phyloP scores from a whole-genome alignment of 2,797 vertebrate species.

The Syngnathus acus region DNA sequence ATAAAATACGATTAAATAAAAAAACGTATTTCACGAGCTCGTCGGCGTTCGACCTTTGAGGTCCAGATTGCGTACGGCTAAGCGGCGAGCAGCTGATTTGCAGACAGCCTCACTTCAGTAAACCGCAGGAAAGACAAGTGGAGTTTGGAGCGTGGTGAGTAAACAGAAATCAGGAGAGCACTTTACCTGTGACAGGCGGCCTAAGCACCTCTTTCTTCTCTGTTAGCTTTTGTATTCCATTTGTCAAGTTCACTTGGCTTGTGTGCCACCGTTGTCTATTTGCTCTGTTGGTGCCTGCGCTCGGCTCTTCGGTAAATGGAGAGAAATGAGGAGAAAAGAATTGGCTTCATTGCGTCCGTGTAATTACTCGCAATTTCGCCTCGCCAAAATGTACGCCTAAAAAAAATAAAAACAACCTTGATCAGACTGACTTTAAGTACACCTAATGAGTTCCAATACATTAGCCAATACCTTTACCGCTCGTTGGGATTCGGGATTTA shows the following conservation, averaged over 20 bases:
- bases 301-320: slow-evolving; percentile 54
- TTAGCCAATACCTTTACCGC: no score
- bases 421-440: not conserved
- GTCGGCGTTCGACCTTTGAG: not conserved
- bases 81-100: slow-evolving; percentile 59
- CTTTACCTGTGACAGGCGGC: slow-evolving; percentile 73
- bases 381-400: not conserved
- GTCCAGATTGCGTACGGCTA: not conserved
- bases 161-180: slow-evolving; percentile 73
- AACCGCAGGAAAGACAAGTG: slow-evolving; percentile 69
- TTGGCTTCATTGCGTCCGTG: not conserved
- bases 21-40: not conserved
- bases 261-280: slow-evolving; percentile 66
- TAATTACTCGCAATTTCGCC: slow-evolving; percentile 1
- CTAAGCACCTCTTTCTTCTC: slow-evolving; percentile 79
- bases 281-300: slow-evolving; percentile 59
- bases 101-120: slow-evolving; percentile 57
- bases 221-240: slow-evolving; percentile 76
- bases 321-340: slow-evolving; percentile 22
- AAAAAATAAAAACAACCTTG: not conserved
- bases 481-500: no score
- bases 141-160: slow-evolving; percentile 67
- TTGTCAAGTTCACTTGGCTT: slow-evolving; percentile 75
- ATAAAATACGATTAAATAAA: no score
- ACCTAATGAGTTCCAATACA: not conserved